Base-by-base conservation (phyloP, 2,113 vertebrate species). In the Tachysurus fulvidraco region DNA sequence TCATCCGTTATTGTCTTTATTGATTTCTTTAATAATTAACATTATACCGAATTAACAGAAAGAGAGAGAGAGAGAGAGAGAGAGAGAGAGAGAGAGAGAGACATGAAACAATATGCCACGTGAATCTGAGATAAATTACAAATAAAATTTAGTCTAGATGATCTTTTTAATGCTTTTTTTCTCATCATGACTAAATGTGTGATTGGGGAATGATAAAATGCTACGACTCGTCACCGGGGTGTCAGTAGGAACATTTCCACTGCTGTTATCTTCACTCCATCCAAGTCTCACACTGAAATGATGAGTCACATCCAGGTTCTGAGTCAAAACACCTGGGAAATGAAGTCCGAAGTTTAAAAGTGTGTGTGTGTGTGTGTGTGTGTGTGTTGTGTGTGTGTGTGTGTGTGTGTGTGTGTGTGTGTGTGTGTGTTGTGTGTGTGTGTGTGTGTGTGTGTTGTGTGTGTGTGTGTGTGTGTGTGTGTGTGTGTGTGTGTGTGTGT, bases 301-400 rank as follows among this genome's bases (percentile, higher is more conserved):
- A 74, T 88, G 81, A 86, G 81, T 88, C 79, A 85, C 19, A 62
- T 85, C 36, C 41, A 73, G 84, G 21, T 76, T 30, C 85, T 69
- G 55, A 57, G 59, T 79, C 57, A 76, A 74, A 86, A 67, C 87
- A 83, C 76, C 71, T 65, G 57, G 25, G 83, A 59, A 86, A 71
- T 55, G 7, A 30, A 79, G 62, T 88, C 81, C 23, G 17, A 46
- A 46, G 46, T 3, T 41, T 50, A 1, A 16, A 71, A 77, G 74
- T n/a, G 84, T 79, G 62, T 23, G 57, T 81, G 46, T 83, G 41
- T 41, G 11, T 77, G 79, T 60, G 67, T 57, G n/a, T n/a, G n/a
- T n/a, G n/a, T n/a, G n/a, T n/a, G n/a, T n/a, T n/a, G n/a, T n/a
- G n/a, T n/a, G n/a, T n/a, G n/a, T n/a, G n/a, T n/a, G n/a, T n/a